A percentile compares a stretch with the other conserved stretches of the same genome.
These are phyloP conservation scores for Cisticola juncidis DNA, from an alignment of 2,113 vertebrate species.

Conservation along the genomic window DNA sequence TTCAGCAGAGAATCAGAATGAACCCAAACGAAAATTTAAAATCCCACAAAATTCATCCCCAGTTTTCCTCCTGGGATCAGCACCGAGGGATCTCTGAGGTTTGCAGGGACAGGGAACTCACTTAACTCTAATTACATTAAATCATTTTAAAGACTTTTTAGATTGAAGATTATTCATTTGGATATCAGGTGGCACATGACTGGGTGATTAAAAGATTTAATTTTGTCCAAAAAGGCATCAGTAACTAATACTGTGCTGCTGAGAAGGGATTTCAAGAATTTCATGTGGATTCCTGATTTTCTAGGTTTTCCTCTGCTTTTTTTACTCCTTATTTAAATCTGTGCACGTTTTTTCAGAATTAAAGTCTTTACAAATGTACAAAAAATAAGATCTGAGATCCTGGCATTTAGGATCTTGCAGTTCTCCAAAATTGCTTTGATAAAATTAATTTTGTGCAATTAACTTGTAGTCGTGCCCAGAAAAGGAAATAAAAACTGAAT, in stretches of 20 bases:
- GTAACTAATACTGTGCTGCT: not conserved
- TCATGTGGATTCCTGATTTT: not conserved
- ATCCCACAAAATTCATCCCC: not conserved
- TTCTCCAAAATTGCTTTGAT: not conserved
- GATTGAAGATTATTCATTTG: not conserved
- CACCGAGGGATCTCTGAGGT: not conserved
- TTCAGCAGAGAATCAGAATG: not conserved
- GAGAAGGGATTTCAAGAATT: not conserved
- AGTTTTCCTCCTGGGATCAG: not conserved
- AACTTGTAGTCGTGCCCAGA: not conserved
- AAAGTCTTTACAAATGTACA: not conserved
- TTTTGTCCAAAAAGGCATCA: not conserved
- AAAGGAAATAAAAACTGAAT: not conserved
- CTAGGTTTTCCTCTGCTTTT: not conserved
- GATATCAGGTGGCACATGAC: not conserved
- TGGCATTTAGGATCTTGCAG: not conserved
- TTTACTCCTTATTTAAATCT: not conserved
- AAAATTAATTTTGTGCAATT: not conserved
- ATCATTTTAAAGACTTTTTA: not conserved
- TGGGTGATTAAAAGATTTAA: not conserved
- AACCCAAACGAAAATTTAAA: not conserved
- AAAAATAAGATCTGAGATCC: not conserved
- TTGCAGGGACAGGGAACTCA: not conserved
- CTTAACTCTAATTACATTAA: not conserved
- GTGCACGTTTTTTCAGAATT: not conserved